A percentile compares a stretch with the other conserved stretches of the same genome.
phyloP scores from a whole-genome alignment of 2,888 invertebrate species.

The Perithous albicinctus region DNA sequence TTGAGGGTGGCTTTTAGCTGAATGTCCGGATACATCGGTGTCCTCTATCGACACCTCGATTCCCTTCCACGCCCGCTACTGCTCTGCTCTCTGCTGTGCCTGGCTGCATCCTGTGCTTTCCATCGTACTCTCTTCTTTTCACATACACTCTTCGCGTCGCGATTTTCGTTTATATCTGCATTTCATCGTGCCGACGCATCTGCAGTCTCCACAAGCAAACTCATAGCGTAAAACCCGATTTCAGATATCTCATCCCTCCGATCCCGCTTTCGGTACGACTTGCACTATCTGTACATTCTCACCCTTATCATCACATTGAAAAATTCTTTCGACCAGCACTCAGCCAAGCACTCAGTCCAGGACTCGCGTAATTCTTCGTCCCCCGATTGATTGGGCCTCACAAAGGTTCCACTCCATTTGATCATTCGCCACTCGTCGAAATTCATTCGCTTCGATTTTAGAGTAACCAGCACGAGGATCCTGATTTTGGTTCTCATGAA shows the following conservation, averaged over 20 bases:
- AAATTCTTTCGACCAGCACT: conserved; percentile 18
- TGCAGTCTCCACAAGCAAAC: neutral
- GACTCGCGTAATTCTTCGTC: neutral
- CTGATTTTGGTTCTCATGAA: conserved; percentile 25
- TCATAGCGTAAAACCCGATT: neutral
- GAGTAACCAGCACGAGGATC: conserved; percentile 1
- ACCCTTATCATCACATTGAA: conserved; percentile 5
- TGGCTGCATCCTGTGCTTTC: conserved; percentile 21
- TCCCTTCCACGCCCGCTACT: conserved; percentile 19
- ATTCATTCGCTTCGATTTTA: conserved; percentile 4
- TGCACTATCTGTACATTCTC: neutral
- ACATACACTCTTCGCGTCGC: conserved; percentile 6
- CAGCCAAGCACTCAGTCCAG: conserved; percentile 25
- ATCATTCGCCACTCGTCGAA: neutral
- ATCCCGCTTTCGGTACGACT: neutral
- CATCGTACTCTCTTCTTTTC: conserved; percentile 7
- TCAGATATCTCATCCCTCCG: neutral
- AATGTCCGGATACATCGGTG: conserved; percentile 55
- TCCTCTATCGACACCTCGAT: conserved; percentile 36
- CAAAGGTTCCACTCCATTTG: neutral
- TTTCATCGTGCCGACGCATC: neutral
- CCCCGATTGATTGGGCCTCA: neutral
- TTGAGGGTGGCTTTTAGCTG: conserved; percentile 62
- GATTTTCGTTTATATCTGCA: conserved; percentile 8
- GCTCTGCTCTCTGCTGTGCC: neutral